A percentile compares a stretch with the other conserved stretches of the same genome.
phyloP scores from a whole-genome alignment of 2,888 invertebrate species.

The Xestobium rufovillosum region DNA sequence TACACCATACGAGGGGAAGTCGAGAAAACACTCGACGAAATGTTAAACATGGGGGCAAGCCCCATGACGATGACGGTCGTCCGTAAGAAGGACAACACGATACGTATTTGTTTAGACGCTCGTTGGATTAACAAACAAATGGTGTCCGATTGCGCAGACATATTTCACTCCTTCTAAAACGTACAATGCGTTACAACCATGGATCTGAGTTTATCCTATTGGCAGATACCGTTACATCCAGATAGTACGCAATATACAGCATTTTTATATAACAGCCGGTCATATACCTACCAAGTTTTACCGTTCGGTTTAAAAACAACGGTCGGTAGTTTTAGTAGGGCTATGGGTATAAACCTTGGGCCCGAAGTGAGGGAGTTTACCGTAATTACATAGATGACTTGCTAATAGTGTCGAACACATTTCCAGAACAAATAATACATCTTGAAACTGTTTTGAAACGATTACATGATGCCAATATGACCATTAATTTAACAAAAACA shows the following conservation, averaged over 20 bases:
- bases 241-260: slow-evolving; percentile 13
- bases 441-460: too few relatives aligned
- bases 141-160: slow-evolving; percentile 28
- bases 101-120: slow-evolving; percentile 32
- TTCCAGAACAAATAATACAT: too few relatives aligned
- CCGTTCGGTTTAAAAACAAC: slow-evolving; percentile 14
- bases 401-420: too few relatives aligned
- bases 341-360: slow-evolving; percentile 9
- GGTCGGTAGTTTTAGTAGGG: slow-evolving; percentile 9
- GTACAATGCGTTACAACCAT: too few relatives aligned
- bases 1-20: slow-evolving; percentile 24
- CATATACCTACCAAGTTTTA: slow-evolving; percentile 12
- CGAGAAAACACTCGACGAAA: slow-evolving; percentile 24
- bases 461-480: too few relatives aligned
- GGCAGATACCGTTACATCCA: slow-evolving; percentile 14
- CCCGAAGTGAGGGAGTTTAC: too few relatives aligned
- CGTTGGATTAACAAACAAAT: slow-evolving; percentile 28
- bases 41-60: slow-evolving; percentile 25
- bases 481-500: too few relatives aligned
- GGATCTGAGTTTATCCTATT: slow-evolving; percentile 11
- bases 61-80: slow-evolving; percentile 19
- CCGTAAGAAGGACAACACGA: slow-evolving; percentile 18
- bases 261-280: slow-evolving; percentile 10
- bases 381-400: too few relatives aligned
- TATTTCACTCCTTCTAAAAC: too few relatives aligned